Evolutionary conservation across 2,888 invertebrate species (phyloP).

Genomic region (Hypselothyrea guttata): DNA sequence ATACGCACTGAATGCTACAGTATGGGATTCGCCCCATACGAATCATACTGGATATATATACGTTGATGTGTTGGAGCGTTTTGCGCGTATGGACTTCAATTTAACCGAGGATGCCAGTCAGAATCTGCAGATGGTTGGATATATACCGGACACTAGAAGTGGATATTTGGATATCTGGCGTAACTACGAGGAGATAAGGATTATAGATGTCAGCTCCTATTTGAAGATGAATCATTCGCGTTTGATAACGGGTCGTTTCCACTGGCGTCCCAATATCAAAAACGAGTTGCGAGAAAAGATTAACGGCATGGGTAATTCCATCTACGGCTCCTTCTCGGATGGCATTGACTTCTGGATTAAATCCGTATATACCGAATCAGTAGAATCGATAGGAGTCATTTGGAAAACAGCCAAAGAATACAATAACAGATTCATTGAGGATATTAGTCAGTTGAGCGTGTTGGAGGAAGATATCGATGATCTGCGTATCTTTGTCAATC

Average conservation of each 20-base stretch:
- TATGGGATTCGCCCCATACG: slow-evolving; percentile 84
- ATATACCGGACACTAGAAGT: slow-evolving; percentile 89
- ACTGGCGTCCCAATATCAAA: slow-evolving; percentile 90
- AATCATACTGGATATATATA: slow-evolving; percentile 85
- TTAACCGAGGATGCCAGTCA: slow-evolving; percentile 87
- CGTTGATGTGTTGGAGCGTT: slow-evolving; percentile 84
- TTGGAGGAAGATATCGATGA: slow-evolving; percentile 85
- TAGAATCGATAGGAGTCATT: slow-evolving; percentile 86
- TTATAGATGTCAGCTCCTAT: slow-evolving; percentile 90
- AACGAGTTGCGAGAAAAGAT: slow-evolving; percentile 84
- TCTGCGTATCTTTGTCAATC: slow-evolving; percentile 87
- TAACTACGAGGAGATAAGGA: slow-evolving; percentile 90
- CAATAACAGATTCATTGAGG: slow-evolving; percentile 87
- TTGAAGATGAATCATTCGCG: slow-evolving; percentile 92
- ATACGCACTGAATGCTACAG: slow-evolving; percentile 85
- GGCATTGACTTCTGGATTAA: slow-evolving; percentile 86
- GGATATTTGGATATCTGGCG: slow-evolving; percentile 91
- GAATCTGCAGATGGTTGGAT: slow-evolving; percentile 88
- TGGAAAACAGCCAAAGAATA: slow-evolving; percentile 90
- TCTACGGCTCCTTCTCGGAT: slow-evolving; percentile 84
- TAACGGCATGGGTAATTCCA: slow-evolving; percentile 81
- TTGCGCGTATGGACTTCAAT: slow-evolving; percentile 87
- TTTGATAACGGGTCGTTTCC: slow-evolving; percentile 89
- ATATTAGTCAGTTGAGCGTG: slow-evolving; percentile 86
- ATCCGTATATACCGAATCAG: slow-evolving; percentile 87